Evolutionary conservation across 2,888 invertebrate species (phyloP).

Genomic region (Pristionchus exspectatus): DNA sequence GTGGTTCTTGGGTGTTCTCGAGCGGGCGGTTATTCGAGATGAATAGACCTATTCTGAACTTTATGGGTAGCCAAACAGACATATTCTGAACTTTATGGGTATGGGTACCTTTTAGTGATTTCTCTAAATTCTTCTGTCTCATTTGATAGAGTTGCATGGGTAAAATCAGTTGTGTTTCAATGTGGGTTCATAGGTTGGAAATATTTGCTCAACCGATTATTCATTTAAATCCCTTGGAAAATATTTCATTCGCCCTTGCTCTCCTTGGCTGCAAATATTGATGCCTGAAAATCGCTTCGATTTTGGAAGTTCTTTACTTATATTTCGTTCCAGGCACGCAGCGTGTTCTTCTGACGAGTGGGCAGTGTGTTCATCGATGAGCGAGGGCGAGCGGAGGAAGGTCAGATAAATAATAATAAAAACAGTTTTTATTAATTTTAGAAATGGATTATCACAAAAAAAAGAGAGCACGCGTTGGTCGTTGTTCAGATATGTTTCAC

Average conservation of each 20-base stretch:
- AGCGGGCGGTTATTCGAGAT: background rate
- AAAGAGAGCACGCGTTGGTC: too few relatives aligned
- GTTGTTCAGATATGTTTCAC: background rate
- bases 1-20: background rate
- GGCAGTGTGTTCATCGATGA: constrained; percentile 69
- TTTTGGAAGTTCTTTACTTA: too few relatives aligned
- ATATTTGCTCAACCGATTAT: too few relatives aligned
- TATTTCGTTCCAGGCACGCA: constrained; percentile 62
- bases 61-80: background rate
- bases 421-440: background rate
- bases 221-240: too few relatives aligned
- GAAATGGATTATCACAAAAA: background rate
- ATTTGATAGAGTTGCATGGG: too few relatives aligned
- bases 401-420: background rate
- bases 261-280: too few relatives aligned
- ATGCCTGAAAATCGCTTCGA: too few relatives aligned
- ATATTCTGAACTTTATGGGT: background rate
- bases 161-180: too few relatives aligned
- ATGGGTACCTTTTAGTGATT: background rate
- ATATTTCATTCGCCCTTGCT: too few relatives aligned
- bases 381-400: constrained; percentile 65
- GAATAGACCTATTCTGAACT: background rate
- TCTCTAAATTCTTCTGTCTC: too few relatives aligned
- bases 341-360: constrained; percentile 66
- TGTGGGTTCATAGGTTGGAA: too few relatives aligned